These are phyloP conservation scores for Athrips mouffetella DNA, from an alignment of 2,888 invertebrate species.

Conservation along the genomic window DNA sequence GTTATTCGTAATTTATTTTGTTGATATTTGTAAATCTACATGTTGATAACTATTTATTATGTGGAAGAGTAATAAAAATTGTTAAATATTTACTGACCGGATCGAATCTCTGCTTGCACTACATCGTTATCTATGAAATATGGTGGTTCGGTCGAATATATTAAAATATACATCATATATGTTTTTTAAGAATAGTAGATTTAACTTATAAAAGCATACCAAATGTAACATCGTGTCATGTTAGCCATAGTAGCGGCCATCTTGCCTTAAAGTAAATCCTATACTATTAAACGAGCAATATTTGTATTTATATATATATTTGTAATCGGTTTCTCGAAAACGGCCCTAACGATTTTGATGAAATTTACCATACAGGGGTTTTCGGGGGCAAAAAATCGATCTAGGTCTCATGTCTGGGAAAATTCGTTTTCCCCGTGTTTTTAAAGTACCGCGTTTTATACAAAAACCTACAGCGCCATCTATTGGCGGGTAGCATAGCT, in stretches of 20 bases:
- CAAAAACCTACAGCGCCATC: too few relatives aligned
- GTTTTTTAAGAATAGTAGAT: slow-evolving; percentile 48
- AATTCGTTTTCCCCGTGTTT: too few relatives aligned
- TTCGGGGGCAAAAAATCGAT: too few relatives aligned
- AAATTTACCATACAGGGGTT: too few relatives aligned
- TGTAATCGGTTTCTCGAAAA: too few relatives aligned
- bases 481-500: too few relatives aligned
- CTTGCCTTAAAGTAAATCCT: slow-evolving; percentile 61
- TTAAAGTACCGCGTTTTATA: too few relatives aligned
- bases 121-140: slow-evolving; percentile 40
- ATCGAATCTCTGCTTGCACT: slow-evolving; percentile 48
- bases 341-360: too few relatives aligned
- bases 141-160: slow-evolving; percentile 61
- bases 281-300: too few relatives aligned
- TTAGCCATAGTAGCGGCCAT: slow-evolving; percentile 73
- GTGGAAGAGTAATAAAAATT: slow-evolving; percentile 70
- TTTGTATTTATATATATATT: too few relatives aligned
- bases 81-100: slow-evolving; percentile 71
- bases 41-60: slow-evolving; percentile 78
- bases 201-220: slow-evolving; percentile 54
- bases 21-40: slow-evolving; percentile 79
- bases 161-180: slow-evolving; percentile 61
- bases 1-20: slow-evolving; percentile 79
- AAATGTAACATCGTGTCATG: slow-evolving; percentile 53
- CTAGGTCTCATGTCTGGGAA: too few relatives aligned